Evolutionary conservation across 2,888 invertebrate genomes (phyloP).

Genomic region (Fragum fragum): DNA sequence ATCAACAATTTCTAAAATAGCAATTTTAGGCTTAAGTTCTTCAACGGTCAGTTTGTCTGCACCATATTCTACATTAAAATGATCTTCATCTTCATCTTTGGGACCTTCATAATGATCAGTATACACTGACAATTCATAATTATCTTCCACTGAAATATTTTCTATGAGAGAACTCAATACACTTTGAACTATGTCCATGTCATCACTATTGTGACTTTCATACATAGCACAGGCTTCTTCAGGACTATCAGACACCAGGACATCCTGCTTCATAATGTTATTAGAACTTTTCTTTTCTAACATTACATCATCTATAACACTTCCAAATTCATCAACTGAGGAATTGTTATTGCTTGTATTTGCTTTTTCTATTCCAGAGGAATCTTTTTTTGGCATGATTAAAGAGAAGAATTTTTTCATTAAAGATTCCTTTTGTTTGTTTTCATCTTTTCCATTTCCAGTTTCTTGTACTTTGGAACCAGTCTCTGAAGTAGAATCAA

Average conservation of each 20-base stretch:
- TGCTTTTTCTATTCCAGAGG: neutral
- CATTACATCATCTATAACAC: neutral
- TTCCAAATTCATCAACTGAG: neutral
- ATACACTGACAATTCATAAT: too few relatives aligned
- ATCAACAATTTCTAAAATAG: neutral
- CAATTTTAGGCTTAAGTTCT: too few relatives aligned
- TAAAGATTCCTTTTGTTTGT: slow-evolving; percentile 5
- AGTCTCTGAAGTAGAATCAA: neutral
- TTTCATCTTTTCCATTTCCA: too few relatives aligned
- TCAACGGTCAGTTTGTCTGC: too few relatives aligned
- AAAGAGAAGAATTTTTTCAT: slow-evolving; percentile 18
- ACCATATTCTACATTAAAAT: too few relatives aligned
- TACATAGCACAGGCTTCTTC: neutral
- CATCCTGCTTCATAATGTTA: neutral
- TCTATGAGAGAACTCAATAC: too few relatives aligned
- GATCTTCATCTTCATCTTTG: too few relatives aligned
- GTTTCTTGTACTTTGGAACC: too few relatives aligned
- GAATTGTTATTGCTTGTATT: slow-evolving; percentile 11
- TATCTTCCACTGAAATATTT: too few relatives aligned
- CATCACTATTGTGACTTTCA: too few relatives aligned
- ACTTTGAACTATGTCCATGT: too few relatives aligned
- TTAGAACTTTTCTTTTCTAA: neutral
- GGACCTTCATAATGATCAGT: too few relatives aligned
- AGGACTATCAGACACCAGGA: neutral
- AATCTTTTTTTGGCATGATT: slow-evolving; percentile 9